These are phyloP conservation scores for Tenualosa thibaudeaui DNA, from an alignment of 2,797 vertebrate genomes.

Conservation along the genomic window DNA sequence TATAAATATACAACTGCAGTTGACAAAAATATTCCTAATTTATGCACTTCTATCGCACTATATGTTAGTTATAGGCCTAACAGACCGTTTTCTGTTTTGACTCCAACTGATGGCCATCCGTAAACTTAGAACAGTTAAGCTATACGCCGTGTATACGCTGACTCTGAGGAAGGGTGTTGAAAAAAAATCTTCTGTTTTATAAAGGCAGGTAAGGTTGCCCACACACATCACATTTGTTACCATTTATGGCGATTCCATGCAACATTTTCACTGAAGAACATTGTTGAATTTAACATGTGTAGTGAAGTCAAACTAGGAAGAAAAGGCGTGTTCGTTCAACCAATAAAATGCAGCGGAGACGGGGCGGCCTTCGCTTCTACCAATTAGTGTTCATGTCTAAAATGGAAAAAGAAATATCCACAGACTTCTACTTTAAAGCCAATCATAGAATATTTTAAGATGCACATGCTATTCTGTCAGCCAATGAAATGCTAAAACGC, in stretches of 20 bases:
- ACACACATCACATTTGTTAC: slow-evolving; percentile 25
- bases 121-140: neutral
- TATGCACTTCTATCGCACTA: too few relatives aligned
- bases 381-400: slow-evolving; percentile 34
- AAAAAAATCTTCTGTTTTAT: neutral
- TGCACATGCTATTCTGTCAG: neutral
- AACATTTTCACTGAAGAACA: slow-evolving; percentile 55
- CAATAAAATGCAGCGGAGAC: slow-evolving; percentile 36
- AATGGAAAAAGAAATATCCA: neutral
- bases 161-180: neutral
- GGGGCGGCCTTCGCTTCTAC: slow-evolving; percentile 35
- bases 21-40: too few relatives aligned
- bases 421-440: neutral
- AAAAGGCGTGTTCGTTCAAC: slow-evolving; percentile 27
- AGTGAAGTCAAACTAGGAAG: slow-evolving; percentile 41
- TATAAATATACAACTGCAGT: too few relatives aligned
- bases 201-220: neutral
- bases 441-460: neutral
- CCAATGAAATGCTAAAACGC: slow-evolving; percentile 50
- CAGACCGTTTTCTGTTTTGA: too few relatives aligned
- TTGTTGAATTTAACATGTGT: slow-evolving; percentile 26
- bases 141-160: too few relatives aligned
- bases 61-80: too few relatives aligned
- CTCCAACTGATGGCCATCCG: too few relatives aligned
- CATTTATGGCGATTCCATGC: slow-evolving; percentile 62